Percentiles rank a stretch among this genome's conserved stretches.
phyloP scores from a whole-genome alignment of 2,888 invertebrate genomes.

The Campoplex capitator region DNA sequence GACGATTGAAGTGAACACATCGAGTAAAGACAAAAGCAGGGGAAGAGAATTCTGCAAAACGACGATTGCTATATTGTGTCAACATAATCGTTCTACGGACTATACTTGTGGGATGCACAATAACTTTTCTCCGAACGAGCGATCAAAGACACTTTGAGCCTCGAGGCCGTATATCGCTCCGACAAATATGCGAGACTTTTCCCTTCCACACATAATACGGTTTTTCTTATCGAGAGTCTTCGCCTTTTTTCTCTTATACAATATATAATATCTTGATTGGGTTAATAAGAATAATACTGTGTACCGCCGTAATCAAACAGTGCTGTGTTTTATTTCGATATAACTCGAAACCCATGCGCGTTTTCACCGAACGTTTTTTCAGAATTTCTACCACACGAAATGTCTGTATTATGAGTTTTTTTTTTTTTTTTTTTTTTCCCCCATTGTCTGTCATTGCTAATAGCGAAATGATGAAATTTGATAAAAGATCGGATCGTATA shows the following conservation, averaged over 20 bases:
- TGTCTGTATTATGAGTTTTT: not conserved
- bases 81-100: constrained; percentile 53
- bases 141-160: constrained; percentile 34
- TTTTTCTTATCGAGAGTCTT: too few species aligned
- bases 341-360: not conserved
- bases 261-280: not conserved
- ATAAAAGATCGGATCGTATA: too few species aligned
- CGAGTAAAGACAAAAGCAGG: constrained; percentile 29
- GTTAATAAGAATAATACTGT: too few species aligned
- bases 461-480: too few species aligned
- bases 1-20: constrained; percentile 43
- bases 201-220: not conserved
- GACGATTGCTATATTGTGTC: constrained; percentile 43
- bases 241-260: not conserved
- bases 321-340: too few species aligned
- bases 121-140: constrained; percentile 19
- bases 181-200: not conserved
- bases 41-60: constrained; percentile 40
- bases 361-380: not conserved
- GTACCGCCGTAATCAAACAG: too few species aligned
- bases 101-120: not conserved
- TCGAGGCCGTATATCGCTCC: not conserved
- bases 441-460: too few species aligned
- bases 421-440: too few species aligned
- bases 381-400: not conserved